These are phyloP conservation scores for Myotis daubentonii DNA, from an alignment of 2,797 vertebrate species.

Conservation along the genomic window DNA sequence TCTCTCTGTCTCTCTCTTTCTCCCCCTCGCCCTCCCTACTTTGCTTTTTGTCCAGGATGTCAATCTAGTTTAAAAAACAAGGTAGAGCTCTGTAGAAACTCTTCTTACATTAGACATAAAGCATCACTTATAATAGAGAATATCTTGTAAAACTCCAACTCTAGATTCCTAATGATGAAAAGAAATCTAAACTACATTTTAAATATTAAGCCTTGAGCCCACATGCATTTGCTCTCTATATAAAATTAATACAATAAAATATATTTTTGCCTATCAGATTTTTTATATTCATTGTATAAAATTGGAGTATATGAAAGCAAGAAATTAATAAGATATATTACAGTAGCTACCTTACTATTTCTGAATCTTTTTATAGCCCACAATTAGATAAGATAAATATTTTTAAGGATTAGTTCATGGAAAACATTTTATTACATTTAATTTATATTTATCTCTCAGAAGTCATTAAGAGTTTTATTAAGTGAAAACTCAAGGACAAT, in stretches of 20 bases:
- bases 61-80: not conserved
- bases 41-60: not conserved
- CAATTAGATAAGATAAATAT: constrained; percentile 46
- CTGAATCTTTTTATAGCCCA: constrained; percentile 24
- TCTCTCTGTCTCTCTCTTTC: not conserved
- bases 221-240: constrained; percentile 42
- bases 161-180: constrained; percentile 46
- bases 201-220: constrained; percentile 46
- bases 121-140: not conserved
- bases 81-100: not conserved
- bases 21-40: not conserved
- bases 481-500: not conserved
- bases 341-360: constrained; percentile 41
- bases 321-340: constrained; percentile 57
- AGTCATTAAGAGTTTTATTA: constrained; percentile 42
- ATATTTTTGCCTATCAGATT: constrained; percentile 40
- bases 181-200: constrained; percentile 58
- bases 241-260: constrained; percentile 70
- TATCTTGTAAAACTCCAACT: constrained; percentile 35
- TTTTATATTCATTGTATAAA: constrained; percentile 64
- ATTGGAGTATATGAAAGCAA: constrained; percentile 52
- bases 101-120: constrained; percentile 38
- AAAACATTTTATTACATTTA: constrained; percentile 60
- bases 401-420: constrained; percentile 24
- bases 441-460: constrained; percentile 58